These are phyloP conservation scores for Steinernema feltiae DNA, from an alignment of 1,140 invertebrate genomes.

Conservation along the genomic window DNA sequence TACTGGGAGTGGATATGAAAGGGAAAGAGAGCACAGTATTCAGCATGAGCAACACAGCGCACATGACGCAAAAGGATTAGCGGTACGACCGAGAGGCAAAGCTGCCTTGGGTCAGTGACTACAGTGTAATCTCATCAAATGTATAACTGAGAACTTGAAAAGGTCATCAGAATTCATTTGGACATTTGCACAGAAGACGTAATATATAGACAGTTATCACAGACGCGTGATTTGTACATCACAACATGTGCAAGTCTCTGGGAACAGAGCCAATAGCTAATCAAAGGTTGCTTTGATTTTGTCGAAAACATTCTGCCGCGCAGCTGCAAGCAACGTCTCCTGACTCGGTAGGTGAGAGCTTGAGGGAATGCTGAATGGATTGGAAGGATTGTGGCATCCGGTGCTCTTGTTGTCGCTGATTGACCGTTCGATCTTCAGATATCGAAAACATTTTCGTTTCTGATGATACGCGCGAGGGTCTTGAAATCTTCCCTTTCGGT, in stretches of 20 bases:
- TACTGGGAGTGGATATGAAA: too few relatives aligned
- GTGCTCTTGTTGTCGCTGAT: background rate
- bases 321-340: background rate
- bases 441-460: background rate
- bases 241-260: too few relatives aligned
- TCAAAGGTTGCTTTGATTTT: background rate
- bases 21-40: background rate
- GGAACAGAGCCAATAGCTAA: background rate
- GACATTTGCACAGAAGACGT: background rate
- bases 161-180: background rate
- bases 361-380: background rate
- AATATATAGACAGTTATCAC: background rate
- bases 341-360: background rate
- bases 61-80: background rate
- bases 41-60: background rate
- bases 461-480: constrained; percentile 6
- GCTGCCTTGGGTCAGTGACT: background rate
- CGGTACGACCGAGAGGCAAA: background rate
- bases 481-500: constrained; percentile 27
- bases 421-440: background rate
- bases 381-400: background rate
- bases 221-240: background rate
- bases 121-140: background rate
- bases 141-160: background rate
- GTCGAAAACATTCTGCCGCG: background rate